Percentiles rank a stretch among this genome's conserved stretches.
phyloP scores from a whole-genome alignment of 2,113 vertebrate species.

The Eurypyga helias region DNA sequence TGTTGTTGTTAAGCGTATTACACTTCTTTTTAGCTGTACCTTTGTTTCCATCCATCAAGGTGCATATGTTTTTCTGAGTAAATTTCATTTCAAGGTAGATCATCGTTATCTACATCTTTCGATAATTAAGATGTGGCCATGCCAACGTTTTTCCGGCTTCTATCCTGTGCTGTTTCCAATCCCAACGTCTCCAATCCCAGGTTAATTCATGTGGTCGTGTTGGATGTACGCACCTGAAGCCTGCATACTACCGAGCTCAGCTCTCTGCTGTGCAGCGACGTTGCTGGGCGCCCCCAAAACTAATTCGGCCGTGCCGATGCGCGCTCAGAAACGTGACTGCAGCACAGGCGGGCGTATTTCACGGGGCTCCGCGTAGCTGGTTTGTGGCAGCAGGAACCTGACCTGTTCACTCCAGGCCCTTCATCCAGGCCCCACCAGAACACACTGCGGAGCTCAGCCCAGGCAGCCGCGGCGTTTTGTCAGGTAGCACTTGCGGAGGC shows the following conservation, averaged over 20 bases:
- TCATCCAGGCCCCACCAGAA: background rate
- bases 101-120: background rate
- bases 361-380: rapidly evolving
- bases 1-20: background rate
- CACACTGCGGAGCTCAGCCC: rapidly evolving
- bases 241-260: background rate
- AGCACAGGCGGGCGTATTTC: rapidly evolving
- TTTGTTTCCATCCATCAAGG: background rate
- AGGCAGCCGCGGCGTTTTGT: rapidly evolving
- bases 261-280: background rate
- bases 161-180: background rate
- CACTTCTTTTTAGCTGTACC: background rate
- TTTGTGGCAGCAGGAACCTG: background rate
- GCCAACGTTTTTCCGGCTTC: background rate
- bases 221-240: background rate
- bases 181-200: background rate
- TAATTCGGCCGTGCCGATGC: rapidly evolving
- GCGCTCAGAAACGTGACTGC: background rate
- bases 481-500: background rate
- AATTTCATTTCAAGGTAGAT: background rate
- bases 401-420: background rate
- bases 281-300: background rate
- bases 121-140: background rate
- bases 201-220: background rate
- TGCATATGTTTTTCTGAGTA: background rate